Conservation (phyloP, 1,140 invertebrate species). For the Chlorops oryzae region DNA sequence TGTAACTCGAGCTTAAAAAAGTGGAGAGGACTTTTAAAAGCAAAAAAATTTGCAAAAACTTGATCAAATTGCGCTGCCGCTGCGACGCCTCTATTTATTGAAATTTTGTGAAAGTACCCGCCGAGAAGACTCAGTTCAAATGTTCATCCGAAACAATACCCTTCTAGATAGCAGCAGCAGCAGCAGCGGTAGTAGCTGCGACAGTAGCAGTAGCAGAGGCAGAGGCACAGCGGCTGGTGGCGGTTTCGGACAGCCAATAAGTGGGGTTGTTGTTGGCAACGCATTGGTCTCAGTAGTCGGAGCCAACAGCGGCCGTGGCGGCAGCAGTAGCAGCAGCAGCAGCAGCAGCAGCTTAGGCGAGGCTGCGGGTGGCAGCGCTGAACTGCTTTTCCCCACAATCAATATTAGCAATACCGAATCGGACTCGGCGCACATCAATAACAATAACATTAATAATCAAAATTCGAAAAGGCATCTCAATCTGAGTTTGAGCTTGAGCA, state of each 20-base stretch:
- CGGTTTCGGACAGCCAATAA: no score
- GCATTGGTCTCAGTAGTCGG: no score
- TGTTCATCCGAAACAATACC: slow-evolving; percentile 14
- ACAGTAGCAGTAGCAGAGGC: slow-evolving; percentile 26
- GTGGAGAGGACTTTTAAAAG: no score
- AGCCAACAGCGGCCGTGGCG: not conserved
- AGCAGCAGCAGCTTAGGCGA: not conserved
- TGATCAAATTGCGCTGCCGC: no score
- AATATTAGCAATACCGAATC: slow-evolving; percentile 25
- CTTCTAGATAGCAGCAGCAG: slow-evolving; percentile 14
- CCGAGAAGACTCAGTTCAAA: no score
- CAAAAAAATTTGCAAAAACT: no score
- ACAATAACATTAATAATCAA: slow-evolving; percentile 5
- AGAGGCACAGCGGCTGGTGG: slow-evolving; percentile 15
- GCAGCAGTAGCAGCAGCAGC: slow-evolving; percentile 7
- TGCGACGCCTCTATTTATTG: no score
- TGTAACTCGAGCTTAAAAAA: no score
- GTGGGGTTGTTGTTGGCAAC: no score
- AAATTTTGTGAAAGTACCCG: no score
- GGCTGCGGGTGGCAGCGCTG: slow-evolving; percentile 24
- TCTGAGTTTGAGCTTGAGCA: slow-evolving; percentile 8
- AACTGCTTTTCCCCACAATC: slow-evolving; percentile 29
- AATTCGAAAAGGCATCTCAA: slow-evolving; percentile 7
- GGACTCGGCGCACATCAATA: not conserved
- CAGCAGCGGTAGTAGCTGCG: not conserved